Base-by-base conservation (phyloP, 2,797 vertebrate genomes). In the Bucorvus abyssinicus region DNA sequence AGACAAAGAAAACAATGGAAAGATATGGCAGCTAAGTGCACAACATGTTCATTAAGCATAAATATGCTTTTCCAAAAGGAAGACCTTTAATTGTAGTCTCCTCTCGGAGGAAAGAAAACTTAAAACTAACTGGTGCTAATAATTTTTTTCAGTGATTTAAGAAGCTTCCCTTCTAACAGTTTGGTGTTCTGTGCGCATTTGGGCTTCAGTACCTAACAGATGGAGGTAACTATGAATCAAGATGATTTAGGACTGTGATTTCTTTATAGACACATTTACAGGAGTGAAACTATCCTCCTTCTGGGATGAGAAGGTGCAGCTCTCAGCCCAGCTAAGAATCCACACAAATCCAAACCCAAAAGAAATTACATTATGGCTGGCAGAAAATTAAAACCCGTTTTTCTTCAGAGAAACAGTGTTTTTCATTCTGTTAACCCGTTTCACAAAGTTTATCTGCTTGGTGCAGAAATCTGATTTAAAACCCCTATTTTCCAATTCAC, bases 41-140 rank as follows among this genome's bases (percentile, higher is more conserved):
- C 20, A n/a, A 5, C 49, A 32, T 20, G 10, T 23, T 68, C 0
- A 0, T 32, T 57, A 68, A 81, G 21, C 5, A 21, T n/a, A 90
- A 85, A 64, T 9, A 34, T 6, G 9, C 7, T 56, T 60, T 53
- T 20, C 45, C 50, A 36, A 42, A 84, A 53, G 32, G 52, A 77
- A 77, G 32, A 67, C 14, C 24, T 59, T 75, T 56, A 69, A 79
- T 40, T 8, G 0, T 20, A 76, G 34, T 9, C 19, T 56, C 22
- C 52, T 73, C 32, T 59, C 40, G 14, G 36, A 91, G 52, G 29
- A 71, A 81, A 30, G 12, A 45, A 13, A 90, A 75, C 7, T 40
- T 45, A 17, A 1, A 84, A 22, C 9, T 69, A 67, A 38, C 24
- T 9, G 7, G 3, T 23, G 9, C 19, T 47, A 47, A 27, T 59